Evolutionary conservation across 2,113 vertebrate genomes (phyloP).

Genomic region (Herpetotheres cachinnans): DNA sequence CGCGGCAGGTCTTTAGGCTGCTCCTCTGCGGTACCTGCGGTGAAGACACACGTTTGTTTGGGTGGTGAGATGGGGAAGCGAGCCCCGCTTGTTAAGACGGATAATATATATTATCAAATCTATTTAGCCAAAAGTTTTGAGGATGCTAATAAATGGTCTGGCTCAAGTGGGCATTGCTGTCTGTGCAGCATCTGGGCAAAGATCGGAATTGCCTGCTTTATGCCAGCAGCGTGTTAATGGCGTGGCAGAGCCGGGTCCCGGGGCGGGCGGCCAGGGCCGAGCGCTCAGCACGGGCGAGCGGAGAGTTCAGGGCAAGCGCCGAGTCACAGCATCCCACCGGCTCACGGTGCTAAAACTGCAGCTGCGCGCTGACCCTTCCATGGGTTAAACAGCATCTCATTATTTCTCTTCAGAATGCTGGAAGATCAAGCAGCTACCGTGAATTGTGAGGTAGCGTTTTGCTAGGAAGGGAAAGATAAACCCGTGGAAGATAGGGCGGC

Average conservation of each 20-base stretch:
- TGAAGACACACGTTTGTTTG: fast-evolving
- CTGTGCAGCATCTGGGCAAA: neutral
- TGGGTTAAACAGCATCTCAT: fast-evolving
- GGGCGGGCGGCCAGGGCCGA: fast-evolving
- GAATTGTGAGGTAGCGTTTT: neutral
- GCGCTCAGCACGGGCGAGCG: neutral
- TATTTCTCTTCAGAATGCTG: neutral
- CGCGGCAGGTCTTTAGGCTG: neutral
- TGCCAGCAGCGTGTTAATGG: fast-evolving
- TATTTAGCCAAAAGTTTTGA: neutral
- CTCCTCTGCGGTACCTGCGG: neutral
- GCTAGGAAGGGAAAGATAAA: neutral
- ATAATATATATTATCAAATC: fast-evolving
- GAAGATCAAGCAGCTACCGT: neutral
- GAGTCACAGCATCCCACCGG: neutral
- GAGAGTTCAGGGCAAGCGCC: neutral
- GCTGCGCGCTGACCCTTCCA: fast-evolving
- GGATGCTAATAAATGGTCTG: fast-evolving
- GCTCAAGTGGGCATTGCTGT: neutral
- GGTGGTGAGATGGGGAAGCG: fast-evolving
- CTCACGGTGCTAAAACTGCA: neutral
- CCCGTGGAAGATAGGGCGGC: neutral
- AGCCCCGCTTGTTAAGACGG: fast-evolving
- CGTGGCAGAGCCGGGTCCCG: fast-evolving
- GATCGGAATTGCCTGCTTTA: fast-evolving